A percentile compares a stretch with the other conserved stretches of the same genome.
These are phyloP conservation scores for Nephila pilipes DNA, from an alignment of 1,140 invertebrate genomes.

Conservation along the genomic window DNA sequence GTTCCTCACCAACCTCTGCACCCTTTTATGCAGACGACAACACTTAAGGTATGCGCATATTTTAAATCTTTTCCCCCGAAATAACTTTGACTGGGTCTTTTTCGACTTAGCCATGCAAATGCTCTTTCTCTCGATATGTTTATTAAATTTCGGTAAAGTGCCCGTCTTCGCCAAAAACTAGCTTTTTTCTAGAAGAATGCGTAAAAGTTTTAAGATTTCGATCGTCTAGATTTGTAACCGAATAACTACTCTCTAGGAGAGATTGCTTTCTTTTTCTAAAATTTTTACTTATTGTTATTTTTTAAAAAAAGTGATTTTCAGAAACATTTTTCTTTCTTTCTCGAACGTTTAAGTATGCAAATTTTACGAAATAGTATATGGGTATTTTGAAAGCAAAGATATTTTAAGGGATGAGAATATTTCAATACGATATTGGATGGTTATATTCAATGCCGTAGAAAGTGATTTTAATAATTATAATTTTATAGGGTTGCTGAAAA, in stretches of 20 bases:
- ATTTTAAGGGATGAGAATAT: too few relatives aligned
- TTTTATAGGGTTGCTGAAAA: too few relatives aligned
- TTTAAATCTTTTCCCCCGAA: conserved; percentile 48
- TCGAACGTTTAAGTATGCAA: too few relatives aligned
- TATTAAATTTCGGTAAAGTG: conserved; percentile 52
- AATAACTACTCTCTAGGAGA: neutral
- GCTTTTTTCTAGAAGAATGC: neutral
- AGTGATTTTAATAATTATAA: too few relatives aligned
- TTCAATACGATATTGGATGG: too few relatives aligned
- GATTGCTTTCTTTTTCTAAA: too few relatives aligned
- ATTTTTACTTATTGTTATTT: neutral
- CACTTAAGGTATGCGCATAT: conserved; percentile 65
- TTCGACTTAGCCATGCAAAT: conserved; percentile 38
- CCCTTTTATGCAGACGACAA: neutral
- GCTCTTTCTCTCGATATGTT: conserved; percentile 5
- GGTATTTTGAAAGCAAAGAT: too few relatives aligned
- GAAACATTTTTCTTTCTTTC: too few relatives aligned
- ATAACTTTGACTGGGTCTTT: conserved; percentile 21
- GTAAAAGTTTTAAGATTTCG: neutral
- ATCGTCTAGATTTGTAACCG: neutral
- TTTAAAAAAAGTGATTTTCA: neutral
- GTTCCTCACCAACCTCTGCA: conserved; percentile 14
- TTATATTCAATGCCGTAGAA: too few relatives aligned
- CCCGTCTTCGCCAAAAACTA: neutral
- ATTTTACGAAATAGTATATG: too few relatives aligned